Conservation (phyloP, 2,113 vertebrate genomes). For the Tragelaphus buxtoni region DNA sequence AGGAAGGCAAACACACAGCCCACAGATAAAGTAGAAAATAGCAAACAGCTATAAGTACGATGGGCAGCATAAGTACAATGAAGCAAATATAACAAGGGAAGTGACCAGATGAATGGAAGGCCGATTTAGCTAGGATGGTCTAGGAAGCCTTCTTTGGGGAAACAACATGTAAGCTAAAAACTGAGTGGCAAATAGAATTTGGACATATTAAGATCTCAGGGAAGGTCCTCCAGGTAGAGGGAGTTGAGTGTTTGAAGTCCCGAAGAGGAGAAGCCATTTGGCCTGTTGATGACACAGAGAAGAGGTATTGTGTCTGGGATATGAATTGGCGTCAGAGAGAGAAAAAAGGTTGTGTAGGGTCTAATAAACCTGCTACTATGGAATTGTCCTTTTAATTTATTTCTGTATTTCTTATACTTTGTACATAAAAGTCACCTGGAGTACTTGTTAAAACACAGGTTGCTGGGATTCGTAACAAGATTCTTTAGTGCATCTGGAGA, state of each 20-base stretch:
- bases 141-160: background rate
- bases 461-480: background rate
- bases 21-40: background rate
- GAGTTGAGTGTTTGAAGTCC: background rate
- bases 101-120: background rate
- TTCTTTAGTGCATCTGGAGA: background rate
- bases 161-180: background rate
- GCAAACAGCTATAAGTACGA: background rate
- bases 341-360: background rate
- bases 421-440: background rate
- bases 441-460: background rate
- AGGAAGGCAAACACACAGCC: background rate
- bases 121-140: background rate
- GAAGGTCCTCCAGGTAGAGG: background rate
- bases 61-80: background rate
- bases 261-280: background rate
- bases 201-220: background rate
- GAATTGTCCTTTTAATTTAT: background rate
- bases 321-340: background rate
- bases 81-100: background rate
- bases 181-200: background rate
- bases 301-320: fast-evolving
- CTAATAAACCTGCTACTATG: background rate
- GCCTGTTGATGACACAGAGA: background rate
- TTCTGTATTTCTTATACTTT: background rate